phyloP scores from a whole-genome alignment of 2,113 vertebrate genomes.

The Aleadryas rufinucha region DNA sequence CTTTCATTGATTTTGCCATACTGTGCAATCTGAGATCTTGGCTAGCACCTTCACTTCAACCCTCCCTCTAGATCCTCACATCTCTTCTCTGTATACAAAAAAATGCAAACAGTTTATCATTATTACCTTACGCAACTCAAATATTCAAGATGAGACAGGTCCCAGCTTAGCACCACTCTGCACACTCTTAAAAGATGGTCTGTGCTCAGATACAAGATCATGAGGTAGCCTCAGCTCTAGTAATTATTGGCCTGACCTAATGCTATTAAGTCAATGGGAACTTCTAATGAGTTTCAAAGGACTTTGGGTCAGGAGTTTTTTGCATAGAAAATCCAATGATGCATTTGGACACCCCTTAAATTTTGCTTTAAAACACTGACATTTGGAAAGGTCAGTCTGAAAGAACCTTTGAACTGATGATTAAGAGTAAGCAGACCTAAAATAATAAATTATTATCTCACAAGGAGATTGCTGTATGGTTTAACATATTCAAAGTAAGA shows the following conservation, averaged over 20 bases:
- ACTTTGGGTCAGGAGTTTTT: not conserved
- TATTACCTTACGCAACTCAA: not conserved
- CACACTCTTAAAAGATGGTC: not conserved
- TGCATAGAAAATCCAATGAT: not conserved
- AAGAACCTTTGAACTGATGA: not conserved
- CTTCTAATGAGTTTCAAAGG: not conserved
- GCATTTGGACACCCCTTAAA: not conserved
- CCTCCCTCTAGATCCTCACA: not conserved
- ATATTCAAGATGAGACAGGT: not conserved
- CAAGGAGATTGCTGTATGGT: not conserved
- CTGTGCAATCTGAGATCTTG: not conserved
- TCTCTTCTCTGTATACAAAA: not conserved
- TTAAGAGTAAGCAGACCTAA: conserved; percentile 1
- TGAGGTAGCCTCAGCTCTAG: not conserved
- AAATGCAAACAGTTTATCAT: not conserved
- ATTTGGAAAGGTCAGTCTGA: conserved; percentile 36
- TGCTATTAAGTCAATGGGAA: not conserved
- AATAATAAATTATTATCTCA: not conserved
- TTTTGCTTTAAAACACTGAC: conserved; percentile 20
- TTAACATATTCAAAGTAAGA: not conserved
- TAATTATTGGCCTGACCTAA: not conserved
- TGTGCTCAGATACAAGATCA: not conserved
- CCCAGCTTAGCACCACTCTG: not conserved
- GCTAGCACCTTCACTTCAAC: not conserved
- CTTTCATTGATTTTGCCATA: not conserved